Percentiles rank a stretch among this genome's conserved stretches.
Evolutionary conservation across 1,140 invertebrate genomes (phyloP).

Genomic region (Eupeodes corollae): DNA sequence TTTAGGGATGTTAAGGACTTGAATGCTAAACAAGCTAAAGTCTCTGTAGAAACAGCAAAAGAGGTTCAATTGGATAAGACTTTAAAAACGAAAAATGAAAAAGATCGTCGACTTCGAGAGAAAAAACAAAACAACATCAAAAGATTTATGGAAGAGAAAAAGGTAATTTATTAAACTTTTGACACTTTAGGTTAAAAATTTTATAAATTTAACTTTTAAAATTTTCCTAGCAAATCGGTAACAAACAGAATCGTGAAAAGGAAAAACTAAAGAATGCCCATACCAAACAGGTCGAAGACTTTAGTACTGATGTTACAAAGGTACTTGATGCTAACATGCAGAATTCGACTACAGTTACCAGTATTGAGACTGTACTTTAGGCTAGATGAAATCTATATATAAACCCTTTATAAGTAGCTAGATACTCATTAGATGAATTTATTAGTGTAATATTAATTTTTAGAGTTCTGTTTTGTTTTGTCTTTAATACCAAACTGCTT

Average conservation of each 20-base stretch:
- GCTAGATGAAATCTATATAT: not conserved
- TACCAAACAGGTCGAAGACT: constrained; percentile 81
- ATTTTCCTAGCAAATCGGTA: constrained; percentile 53
- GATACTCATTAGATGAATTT: no score
- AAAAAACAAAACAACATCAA: constrained; percentile 99
- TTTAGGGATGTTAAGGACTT: constrained; percentile 89
- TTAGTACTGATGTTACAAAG: constrained; percentile 83
- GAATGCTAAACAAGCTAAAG: constrained; percentile 88
- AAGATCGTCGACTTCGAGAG: constrained; percentile 84
- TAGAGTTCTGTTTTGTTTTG: no score
- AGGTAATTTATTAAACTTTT: constrained; percentile 41
- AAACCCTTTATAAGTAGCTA: no score
- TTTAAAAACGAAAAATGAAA: constrained; percentile 92
- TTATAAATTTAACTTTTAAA: constrained; percentile 1
- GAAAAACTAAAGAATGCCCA: constrained; percentile 88
- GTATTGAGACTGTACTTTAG: constrained; percentile 38
- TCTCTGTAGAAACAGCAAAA: constrained; percentile 92
- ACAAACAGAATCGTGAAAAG: constrained; percentile 86
- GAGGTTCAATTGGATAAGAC: constrained; percentile 94
- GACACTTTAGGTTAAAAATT: no score
- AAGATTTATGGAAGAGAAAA: constrained; percentile 96
- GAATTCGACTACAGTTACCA: constrained; percentile 32
- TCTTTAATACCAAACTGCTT: no score
- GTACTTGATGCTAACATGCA: constrained; percentile 43
- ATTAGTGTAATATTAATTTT: no score